These are phyloP conservation scores for Alouatta palliata DNA, from an alignment of 2,113 vertebrate genomes.

Conservation along the genomic window DNA sequence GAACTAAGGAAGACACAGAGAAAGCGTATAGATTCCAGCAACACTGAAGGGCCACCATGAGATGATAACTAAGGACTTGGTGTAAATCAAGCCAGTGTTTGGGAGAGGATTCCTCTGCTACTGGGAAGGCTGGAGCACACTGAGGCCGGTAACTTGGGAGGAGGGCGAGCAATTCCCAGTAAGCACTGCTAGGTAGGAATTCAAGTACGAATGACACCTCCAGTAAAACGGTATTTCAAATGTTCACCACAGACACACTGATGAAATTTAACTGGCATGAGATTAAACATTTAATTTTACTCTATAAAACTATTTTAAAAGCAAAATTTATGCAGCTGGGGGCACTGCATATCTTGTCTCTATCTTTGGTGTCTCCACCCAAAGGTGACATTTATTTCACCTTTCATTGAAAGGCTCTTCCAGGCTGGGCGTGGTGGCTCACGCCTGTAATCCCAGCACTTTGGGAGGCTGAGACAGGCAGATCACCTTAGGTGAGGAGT, in stretches of 20 bases:
- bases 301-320: not conserved
- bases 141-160: not conserved
- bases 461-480: too few relatives aligned
- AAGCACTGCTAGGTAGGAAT: rapidly evolving
- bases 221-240: rapidly evolving
- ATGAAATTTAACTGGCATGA: not conserved
- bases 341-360: rapidly evolving
- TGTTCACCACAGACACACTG: rapidly evolving
- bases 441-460: too few relatives aligned
- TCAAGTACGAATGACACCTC: rapidly evolving
- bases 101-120: rapidly evolving
- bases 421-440: too few relatives aligned
- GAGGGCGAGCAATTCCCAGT: rapidly evolving
- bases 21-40: rapidly evolving
- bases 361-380: rapidly evolving
- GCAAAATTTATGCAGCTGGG: rapidly evolving
- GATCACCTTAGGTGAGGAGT: too few relatives aligned
- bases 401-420: too few relatives aligned
- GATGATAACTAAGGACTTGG: rapidly evolving
- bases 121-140: rapidly evolving
- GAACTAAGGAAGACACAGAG: rapidly evolving
- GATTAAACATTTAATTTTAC: rapidly evolving
- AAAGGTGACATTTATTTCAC: rapidly evolving
- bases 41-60: rapidly evolving
- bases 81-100: rapidly evolving